Conservation (phyloP, 2,888 invertebrate species). For the Cyclophora albipunctata region DNA sequence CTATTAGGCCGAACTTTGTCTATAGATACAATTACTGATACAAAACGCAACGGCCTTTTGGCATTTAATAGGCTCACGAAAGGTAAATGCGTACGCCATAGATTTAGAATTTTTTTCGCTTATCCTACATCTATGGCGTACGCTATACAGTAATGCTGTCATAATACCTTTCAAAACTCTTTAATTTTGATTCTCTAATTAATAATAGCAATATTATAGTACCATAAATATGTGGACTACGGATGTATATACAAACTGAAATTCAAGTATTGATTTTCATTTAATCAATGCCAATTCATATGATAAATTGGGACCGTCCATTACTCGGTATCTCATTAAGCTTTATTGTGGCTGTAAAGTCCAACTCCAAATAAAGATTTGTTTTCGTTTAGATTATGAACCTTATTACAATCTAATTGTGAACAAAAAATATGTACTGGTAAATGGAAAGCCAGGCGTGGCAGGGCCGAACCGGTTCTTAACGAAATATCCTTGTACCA, state of each 20-base stretch:
- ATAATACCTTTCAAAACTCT: no score
- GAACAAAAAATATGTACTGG: slow-evolving; percentile 18
- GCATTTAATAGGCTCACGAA: slow-evolving; percentile 10
- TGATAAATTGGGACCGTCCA: slow-evolving; percentile 21
- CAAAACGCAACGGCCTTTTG: slow-evolving; percentile 17
- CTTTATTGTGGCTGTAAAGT: slow-evolving; percentile 16
- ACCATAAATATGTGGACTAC: not conserved
- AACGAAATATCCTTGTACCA: slow-evolving; percentile 61
- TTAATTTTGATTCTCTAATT: no score
- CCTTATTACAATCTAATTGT: slow-evolving; percentile 19
- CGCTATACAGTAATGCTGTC: slow-evolving; percentile 5
- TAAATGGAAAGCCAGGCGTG: slow-evolving; percentile 70
- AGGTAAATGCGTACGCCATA: slow-evolving; percentile 9
- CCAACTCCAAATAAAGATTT: slow-evolving; percentile 21
- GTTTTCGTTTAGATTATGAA: slow-evolving; percentile 23
- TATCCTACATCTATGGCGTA: no score
- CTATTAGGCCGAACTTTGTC: slow-evolving; percentile 18
- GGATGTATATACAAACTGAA: slow-evolving; percentile 5
- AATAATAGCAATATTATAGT: no score
- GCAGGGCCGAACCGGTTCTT: slow-evolving; percentile 48
- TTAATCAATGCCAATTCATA: slow-evolving; percentile 17
- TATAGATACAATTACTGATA: slow-evolving; percentile 27
- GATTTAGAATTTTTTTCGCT: no score
- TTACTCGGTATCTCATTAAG: slow-evolving; percentile 21
- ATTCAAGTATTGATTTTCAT: slow-evolving; percentile 17